Base-by-base conservation (phyloP, 2,888 invertebrate species). In the Epinotia ramella region DNA sequence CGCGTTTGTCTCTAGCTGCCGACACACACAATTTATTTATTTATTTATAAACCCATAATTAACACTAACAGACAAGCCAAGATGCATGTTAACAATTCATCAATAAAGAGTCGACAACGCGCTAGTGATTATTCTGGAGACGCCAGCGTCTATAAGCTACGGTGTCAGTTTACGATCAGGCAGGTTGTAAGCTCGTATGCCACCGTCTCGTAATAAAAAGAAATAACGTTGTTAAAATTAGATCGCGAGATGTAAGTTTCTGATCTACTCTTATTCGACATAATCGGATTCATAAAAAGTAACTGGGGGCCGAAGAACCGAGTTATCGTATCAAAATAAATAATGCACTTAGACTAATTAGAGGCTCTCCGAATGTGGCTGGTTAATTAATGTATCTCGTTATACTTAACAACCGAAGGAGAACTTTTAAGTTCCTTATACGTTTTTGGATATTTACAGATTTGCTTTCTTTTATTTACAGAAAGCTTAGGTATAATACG, bases 331-430 rank as follows among this genome's bases (percentile, higher is more conserved):
- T 82, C 81, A 77, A 80, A 84, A 88, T 89, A 89, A 89, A 89
- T 87, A 89, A 89, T 85, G 81, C 84, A 86, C 86, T 86, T 82
- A 83, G 80, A 83, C 85, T 86, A 89, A 89, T 90, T 89, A 87
- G 85, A 83, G 80, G 67, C 57, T 88, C 89, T 87, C 80, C 84
- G 88, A 89, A 89, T 82, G 79, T 78, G 77, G 77, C 62, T 77
- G 86, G 84, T 87, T 84, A 85, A 83, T 83, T 82, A 73, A 73
- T 83, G 82, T 83, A 79, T 82, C 81, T 77, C 28, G n/a, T 16
- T 28, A 24, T 49, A n/a, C 13, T 44, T 64, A 44, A 18, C 24
- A 24, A 49, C 1, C 24, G 20, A 49, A 65, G 4, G 13, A 46
- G 20, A 64, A 53, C 53, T 53, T 49, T 3, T 5, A 49, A 12